Evolutionary conservation across 2,113 vertebrate species (phyloP), one percentile per base, ranked within the genome.

Genomic region (Carassius auratus): DNA sequence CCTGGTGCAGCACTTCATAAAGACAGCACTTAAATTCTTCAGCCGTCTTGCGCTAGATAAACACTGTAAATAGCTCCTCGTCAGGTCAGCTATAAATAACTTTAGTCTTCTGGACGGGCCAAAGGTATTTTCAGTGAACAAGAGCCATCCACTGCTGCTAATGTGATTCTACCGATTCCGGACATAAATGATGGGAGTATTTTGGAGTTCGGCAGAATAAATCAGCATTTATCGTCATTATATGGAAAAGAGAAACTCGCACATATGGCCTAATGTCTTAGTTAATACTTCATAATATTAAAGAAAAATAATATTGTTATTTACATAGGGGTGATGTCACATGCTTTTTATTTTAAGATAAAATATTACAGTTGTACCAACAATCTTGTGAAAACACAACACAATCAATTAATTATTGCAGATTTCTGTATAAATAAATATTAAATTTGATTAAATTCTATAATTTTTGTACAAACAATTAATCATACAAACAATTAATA

Each of bases 21-120:
- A 93, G 89, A 84, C 90, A 88, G 91, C 92, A 93, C 92, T 95
- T 93, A 92, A 92, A 93, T 91, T 89, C 92, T 87, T 59, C 76
- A 89, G 89, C 90, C 88, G 90, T 91, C 90, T 13, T 86, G 77
- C 87, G 79, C 90, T 89, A 89, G 87, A 91, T 94, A 94, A 95
- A 95, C 94, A 94, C 87, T 90, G 93, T 93, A 93, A 94, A 93
- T 91, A 92, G 90, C 88, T 87, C 86, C 92, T 92, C 86, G 87
- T 89, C 89, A 88, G 88, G 86, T 92, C 91, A 90, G 89, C 90
- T 71, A 86, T 59, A 91, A 88, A 90, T 76, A 89, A 91, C 87
- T 64, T 42, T 1, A n/a, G 80, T 10, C 84, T 64, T 12, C 66
- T 0, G 62, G 19, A 61, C 19, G 26, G 64, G 68, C 64, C 15